phyloP scores from a whole-genome alignment of 1,140 invertebrate species.

The Temnothorax longispinosus region DNA sequence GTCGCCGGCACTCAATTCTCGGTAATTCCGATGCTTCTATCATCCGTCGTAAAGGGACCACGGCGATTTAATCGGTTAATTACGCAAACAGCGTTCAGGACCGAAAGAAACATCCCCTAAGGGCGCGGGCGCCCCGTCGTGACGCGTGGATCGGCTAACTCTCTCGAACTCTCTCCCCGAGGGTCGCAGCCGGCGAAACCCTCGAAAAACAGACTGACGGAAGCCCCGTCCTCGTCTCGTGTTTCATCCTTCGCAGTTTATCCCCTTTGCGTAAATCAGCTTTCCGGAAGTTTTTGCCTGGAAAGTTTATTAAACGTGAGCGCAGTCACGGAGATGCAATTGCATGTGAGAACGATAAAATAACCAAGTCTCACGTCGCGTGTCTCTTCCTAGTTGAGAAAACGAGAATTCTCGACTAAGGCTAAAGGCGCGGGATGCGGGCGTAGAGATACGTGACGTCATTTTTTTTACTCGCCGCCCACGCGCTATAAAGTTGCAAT shows the following conservation, averaged over 20 bases:
- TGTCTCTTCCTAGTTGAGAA: slow-evolving; percentile 16
- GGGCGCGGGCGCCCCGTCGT: background rate
- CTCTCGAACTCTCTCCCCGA: slow-evolving; percentile 6
- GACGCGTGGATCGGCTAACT: slow-evolving; percentile 20
- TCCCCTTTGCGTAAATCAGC: slow-evolving; percentile 11
- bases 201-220: slow-evolving; percentile 51
- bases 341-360: slow-evolving; percentile 19
- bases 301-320: slow-evolving; percentile 2
- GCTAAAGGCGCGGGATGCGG: slow-evolving; percentile 25
- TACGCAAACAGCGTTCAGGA: slow-evolving; percentile 39
- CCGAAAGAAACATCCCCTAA: slow-evolving; percentile 35
- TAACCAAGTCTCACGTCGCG: background rate
- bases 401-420: slow-evolving; percentile 17
- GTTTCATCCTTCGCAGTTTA: slow-evolving; percentile 8
- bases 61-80: slow-evolving; percentile 67
- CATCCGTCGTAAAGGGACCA: slow-evolving; percentile 4
- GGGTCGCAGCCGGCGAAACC: slow-evolving; percentile 47
- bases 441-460: slow-evolving; percentile 40
- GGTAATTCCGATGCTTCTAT: slow-evolving; percentile 58
- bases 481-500: slow-evolving; percentile 49
- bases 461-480: slow-evolving; percentile 39
- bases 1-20: slow-evolving; percentile 50
- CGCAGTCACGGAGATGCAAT: background rate
- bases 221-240: slow-evolving; percentile 6
- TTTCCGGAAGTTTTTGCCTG: slow-evolving; percentile 5